These are phyloP conservation scores for Mythimna vitellina DNA, from an alignment of 2,888 invertebrate species.

Conservation along the genomic window DNA sequence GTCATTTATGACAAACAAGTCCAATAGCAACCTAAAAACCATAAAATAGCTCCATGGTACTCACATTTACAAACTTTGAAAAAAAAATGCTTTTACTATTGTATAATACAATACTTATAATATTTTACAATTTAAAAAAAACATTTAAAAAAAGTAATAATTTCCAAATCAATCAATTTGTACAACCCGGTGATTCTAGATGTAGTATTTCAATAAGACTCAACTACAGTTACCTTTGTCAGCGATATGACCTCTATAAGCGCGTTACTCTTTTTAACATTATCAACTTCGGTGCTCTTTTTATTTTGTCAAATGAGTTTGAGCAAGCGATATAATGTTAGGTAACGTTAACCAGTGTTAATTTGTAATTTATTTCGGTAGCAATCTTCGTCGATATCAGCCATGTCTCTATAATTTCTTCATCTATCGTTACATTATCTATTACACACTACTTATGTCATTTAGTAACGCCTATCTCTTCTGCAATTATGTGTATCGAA, in stretches of 20 bases:
- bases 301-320: constrained; percentile 30
- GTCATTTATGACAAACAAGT: too few species aligned
- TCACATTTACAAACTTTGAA: too few species aligned
- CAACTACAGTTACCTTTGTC: constrained; percentile 34
- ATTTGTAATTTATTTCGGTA: constrained; percentile 52
- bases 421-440: constrained; percentile 47
- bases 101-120: too few species aligned
- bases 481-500: constrained; percentile 44
- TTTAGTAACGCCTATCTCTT: constrained; percentile 40
- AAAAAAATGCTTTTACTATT: too few species aligned
- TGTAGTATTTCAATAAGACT: constrained; percentile 19
- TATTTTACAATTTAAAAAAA: too few species aligned
- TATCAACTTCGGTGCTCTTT: constrained; percentile 10
- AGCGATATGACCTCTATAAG: constrained; percentile 26
- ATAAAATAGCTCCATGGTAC: too few species aligned
- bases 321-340: constrained; percentile 33
- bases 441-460: constrained; percentile 57
- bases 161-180: too few species aligned
- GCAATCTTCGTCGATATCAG: constrained; percentile 34
- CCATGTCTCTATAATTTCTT: constrained; percentile 42
- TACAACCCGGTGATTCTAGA: too few species aligned
- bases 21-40: too few species aligned
- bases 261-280: constrained; percentile 24
- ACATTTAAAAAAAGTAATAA: too few species aligned
- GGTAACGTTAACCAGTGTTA: constrained; percentile 36